A percentile compares a stretch with the other conserved stretches of the same genome.
phyloP scores from a whole-genome alignment of 1,140 invertebrate species.

The Drosophila arizonae region DNA sequence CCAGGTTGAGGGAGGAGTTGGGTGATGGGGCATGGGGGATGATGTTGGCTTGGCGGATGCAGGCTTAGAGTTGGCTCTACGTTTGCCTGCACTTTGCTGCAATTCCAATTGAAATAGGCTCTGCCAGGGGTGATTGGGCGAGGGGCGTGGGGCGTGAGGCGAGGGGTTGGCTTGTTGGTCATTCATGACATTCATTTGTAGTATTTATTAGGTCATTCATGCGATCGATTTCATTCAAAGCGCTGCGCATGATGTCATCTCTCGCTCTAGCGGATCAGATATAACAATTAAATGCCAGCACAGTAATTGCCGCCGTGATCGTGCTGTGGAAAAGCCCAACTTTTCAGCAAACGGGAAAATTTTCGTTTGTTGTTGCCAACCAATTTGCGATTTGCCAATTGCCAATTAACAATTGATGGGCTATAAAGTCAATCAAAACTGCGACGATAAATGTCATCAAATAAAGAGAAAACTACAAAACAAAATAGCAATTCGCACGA shows the following conservation, averaged over 20 bases:
- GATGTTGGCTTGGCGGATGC: not conserved
- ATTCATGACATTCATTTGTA: conserved; percentile 47
- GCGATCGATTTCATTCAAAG: conserved; percentile 76
- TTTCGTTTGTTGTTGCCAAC: conserved; percentile 4
- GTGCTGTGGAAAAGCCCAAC: not conserved
- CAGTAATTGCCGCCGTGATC: conserved; percentile 41
- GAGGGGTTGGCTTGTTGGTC: not conserved
- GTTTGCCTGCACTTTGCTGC: conserved; percentile 18
- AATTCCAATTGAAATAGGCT: conserved; percentile 15
- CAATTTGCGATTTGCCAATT: conserved; percentile 1
- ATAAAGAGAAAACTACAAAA: not conserved
- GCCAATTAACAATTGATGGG: not conserved
- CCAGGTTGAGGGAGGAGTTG: not conserved
- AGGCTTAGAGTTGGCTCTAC: not conserved
- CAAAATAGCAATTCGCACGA: conserved; percentile 3
- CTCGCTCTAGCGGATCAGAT: conserved; percentile 37
- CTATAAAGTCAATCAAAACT: conserved; percentile 24
- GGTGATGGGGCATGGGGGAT: too few relatives aligned
- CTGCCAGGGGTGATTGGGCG: too few relatives aligned
- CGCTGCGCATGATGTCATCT: conserved; percentile 59
- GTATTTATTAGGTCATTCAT: conserved; percentile 77
- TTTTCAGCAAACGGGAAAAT: conserved; percentile 7
- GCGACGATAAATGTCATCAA: not conserved
- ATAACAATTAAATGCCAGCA: conserved; percentile 35
- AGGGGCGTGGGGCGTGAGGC: not conserved